Percentiles rank a stretch among this genome's conserved stretches.
These are phyloP conservation scores for Olivierus martensii DNA, from an alignment of 1,140 invertebrate species.

Conservation along the genomic window DNA sequence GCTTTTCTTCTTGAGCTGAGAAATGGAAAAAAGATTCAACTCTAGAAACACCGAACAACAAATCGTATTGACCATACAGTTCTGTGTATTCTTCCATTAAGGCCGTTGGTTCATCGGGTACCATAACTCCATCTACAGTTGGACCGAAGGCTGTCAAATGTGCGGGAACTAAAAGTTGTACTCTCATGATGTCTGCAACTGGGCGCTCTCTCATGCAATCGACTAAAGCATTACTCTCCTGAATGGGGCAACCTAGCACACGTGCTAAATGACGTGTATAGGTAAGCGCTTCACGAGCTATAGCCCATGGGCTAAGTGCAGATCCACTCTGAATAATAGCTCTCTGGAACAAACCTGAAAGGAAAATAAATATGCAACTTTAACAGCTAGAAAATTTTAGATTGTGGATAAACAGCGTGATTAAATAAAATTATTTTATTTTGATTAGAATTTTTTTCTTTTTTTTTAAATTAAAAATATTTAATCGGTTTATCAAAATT, in stretches of 20 bases:
- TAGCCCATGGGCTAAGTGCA: constrained; percentile 30
- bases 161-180: constrained; percentile 55
- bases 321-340: constrained; percentile 30
- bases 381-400: too few species aligned
- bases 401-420: too few species aligned
- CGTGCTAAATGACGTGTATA: constrained; percentile 73
- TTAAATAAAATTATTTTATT: too few species aligned
- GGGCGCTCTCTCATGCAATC: constrained; percentile 64
- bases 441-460: too few species aligned
- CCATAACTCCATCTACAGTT: constrained; percentile 56
- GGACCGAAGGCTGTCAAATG: constrained; percentile 79
- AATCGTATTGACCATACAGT: constrained; percentile 50
- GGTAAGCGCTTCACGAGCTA: constrained; percentile 37
- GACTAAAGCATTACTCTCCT: constrained; percentile 53
- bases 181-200: constrained; percentile 35
- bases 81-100: constrained; percentile 5
- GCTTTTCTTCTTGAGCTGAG: constrained; percentile 76
- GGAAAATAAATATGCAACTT: background rate
- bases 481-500: too few species aligned
- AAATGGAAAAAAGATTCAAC: constrained; percentile 38
- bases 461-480: too few species aligned
- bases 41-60: constrained; percentile 78
- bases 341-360: constrained; percentile 24
- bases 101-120: constrained; percentile 27
- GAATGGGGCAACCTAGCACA: constrained; percentile 58